Evolutionary conservation across 2,888 invertebrate species (phyloP), one percentile per base, ranked within the genome.

Genomic region (Pammene aurita): DNA sequence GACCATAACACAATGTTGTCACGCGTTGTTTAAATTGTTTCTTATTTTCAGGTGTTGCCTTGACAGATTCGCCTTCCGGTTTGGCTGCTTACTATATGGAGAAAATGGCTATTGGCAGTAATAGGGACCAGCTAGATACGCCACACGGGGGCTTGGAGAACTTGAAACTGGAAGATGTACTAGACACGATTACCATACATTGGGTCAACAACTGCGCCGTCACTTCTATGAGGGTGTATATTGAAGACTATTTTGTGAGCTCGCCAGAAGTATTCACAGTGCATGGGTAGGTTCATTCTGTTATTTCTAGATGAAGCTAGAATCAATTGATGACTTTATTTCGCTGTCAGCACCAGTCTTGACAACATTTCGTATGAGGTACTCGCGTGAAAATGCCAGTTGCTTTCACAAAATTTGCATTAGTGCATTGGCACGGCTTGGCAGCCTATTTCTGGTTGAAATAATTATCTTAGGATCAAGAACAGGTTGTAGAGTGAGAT

Each of bases 71-170:
- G 0, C 98, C 98, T 0, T 93, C 95, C 0, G 98, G 97, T 0
- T 86, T 98, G 73, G 97, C 97, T 1, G 96, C 96, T 0, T 98
- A 98, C 78, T 94, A 97, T 54, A 88, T 98, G 73, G 98, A 98
- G 81, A 98, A 98, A 87, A 97, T 98, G 84, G 94, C 92, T 80
- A 94, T 79, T 66, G 96, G 87, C 95, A 96, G 87, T 89, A 96
- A 89, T 88, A 95, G 78, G 2, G 84, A 91, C 6, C 93, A 93
- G 76, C 84, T 92, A 26, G 77, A 93, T 26, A 90, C 94, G 0
- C 84, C 88, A 0, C 96, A 96, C 79, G 96, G 96, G 0, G 96
- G 95, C 5, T 82, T 97, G 0, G 91, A 91, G 0, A 92, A 91
- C 48, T 93, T 95, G 73, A 92, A 94, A 0, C 78, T 96, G 60